Conservation (phyloP, 2,797 vertebrate genomes). For the Falco naumanni region DNA sequence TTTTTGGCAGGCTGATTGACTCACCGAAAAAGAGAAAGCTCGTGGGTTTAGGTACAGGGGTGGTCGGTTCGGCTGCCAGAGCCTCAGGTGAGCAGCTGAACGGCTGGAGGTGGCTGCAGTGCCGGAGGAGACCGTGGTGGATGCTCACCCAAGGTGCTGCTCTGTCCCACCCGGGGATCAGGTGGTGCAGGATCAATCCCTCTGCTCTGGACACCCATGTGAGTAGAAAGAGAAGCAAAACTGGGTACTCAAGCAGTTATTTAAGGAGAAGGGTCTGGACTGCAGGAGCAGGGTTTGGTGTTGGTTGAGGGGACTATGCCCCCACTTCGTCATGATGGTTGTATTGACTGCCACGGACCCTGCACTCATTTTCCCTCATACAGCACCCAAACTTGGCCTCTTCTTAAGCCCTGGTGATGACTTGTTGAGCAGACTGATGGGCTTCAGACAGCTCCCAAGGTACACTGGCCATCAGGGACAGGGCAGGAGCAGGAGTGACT, state of each 20-base stretch:
- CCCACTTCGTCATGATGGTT: neutral
- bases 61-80: neutral
- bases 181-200: neutral
- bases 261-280: neutral
- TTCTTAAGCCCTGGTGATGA: neutral
- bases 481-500: neutral
- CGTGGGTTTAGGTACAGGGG: neutral
- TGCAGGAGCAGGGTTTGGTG: neutral
- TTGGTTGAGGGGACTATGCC: neutral
- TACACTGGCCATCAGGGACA: neutral
- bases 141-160: rapidly evolving
- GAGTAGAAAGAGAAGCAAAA: neutral
- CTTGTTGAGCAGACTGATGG: neutral
- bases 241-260: neutral
- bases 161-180: neutral
- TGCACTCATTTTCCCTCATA: neutral
- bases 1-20: neutral
- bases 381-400: neutral
- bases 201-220: neutral
- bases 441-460: neutral
- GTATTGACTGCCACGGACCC: neutral
- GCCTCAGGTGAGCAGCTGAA: neutral
- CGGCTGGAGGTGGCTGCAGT: neutral
- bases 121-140: neutral
- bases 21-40: neutral